Evolutionary conservation across 64 coral and sea anemone genomes (phyloP).

Genomic region (Astreopora myriophthalma): DNA sequence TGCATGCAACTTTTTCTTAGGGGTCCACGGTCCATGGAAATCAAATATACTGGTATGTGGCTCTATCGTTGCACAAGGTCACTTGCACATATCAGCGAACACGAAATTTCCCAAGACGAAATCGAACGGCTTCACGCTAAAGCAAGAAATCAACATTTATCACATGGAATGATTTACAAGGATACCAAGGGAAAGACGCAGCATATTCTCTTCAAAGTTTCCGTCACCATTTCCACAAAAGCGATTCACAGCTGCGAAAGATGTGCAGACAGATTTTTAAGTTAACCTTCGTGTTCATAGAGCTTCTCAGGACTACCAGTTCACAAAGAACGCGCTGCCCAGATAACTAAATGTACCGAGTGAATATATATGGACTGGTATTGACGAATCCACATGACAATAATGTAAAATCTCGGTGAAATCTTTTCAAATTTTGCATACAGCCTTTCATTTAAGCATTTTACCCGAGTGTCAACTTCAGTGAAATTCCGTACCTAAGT

Average conservation of each 20-base stretch:
- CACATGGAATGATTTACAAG: background rate
- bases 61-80: background rate
- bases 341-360: no score
- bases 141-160: background rate
- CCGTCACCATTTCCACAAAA: background rate
- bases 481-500: no score
- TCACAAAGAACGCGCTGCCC: slow-evolving; percentile 70
- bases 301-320: slow-evolving; percentile 67
- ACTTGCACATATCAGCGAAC: background rate
- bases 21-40: no score
- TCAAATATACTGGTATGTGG: no score
- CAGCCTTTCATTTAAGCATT: no score
- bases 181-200: background rate
- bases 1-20: no score
- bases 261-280: slow-evolving; percentile 10
- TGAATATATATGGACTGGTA: no score
- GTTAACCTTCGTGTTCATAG: slow-evolving; percentile 50
- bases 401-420: no score
- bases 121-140: background rate
- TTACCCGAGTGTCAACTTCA: no score
- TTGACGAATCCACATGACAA: no score
- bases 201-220: background rate
- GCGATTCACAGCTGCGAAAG: slow-evolving; percentile 1
- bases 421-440: no score
- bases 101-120: background rate